Evolutionary conservation across 1,140 invertebrate genomes (phyloP), one percentile per base, ranked within the genome.

Genomic region (Bombus terrestris): DNA sequence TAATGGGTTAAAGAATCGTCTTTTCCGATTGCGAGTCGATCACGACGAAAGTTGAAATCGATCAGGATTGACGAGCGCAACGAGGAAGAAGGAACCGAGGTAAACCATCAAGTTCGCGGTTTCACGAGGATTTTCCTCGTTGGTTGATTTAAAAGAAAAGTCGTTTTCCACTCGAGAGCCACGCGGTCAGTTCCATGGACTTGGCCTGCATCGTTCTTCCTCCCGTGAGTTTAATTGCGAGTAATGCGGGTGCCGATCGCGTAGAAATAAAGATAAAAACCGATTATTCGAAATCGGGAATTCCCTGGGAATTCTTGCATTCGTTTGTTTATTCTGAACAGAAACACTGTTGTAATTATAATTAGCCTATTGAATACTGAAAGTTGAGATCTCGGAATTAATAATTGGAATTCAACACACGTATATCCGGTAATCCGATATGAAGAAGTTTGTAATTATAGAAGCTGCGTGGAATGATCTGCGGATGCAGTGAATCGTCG

Each of bases 151-250:
- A n/a, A n/a, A 12, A 13, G 28, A 64, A 64, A n/a, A 64, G 28
- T n/a, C 59, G 12, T 64, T 64, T 64, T 64, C 28, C 59, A n/a
- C 28, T 3, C 3, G 28, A 62, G 59, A n/a, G 28, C 59, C 10
- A 1, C 28, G 59, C 59, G n/a, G 62, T 64, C 64, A 15, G n/a
- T 32, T 66, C 32, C 15, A 2, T 18, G 47, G 57, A 35, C 47
- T 37, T 75, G 5, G 39, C 39, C 39, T 12, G 9, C 22, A 10
- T 78, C n/a, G 18, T 62, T 43, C 57, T 28, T 62, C 39, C n/a
- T n/a, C n/a, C 12, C 10, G 22, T 1, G 53, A 25, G 15, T 73
- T 81, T 73, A 74, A 81, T 81, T 64, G 53, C 39, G 37, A 62
- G 2, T 15, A 62, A 72, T 22, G 37, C 3, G 53, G 80, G 80